A percentile compares a stretch with the other conserved stretches of the same genome.
Evolutionary conservation across 2,888 invertebrate species (phyloP).

Genomic region (Drosophila anomelani): DNA sequence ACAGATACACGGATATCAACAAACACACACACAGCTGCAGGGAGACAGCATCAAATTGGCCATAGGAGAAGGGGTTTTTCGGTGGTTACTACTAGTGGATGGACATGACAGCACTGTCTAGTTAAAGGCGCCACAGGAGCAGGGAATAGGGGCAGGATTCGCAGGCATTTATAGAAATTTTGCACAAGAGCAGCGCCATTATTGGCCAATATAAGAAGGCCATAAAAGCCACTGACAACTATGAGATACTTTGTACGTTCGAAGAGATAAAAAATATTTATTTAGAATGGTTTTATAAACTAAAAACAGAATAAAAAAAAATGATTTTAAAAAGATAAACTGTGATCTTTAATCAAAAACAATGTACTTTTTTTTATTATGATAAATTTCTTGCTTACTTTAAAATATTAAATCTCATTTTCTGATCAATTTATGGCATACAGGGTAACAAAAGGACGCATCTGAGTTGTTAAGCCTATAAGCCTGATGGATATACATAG

Average conservation of each 20-base stretch:
- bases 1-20: slow-evolving; percentile 35
- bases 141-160: not conserved
- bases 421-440: too few relatives aligned
- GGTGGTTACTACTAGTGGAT: slow-evolving; percentile 1
- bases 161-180: slow-evolving; percentile 69
- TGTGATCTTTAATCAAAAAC: too few relatives aligned
- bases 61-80: slow-evolving; percentile 17
- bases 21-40: slow-evolving; percentile 9
- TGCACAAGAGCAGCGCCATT: slow-evolving; percentile 53
- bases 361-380: too few relatives aligned
- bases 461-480: slow-evolving; percentile 42
- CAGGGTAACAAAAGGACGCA: not conserved
- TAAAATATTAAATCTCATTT: too few relatives aligned
- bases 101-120: slow-evolving; percentile 32
- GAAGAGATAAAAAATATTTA: not conserved
- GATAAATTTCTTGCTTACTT: too few relatives aligned
- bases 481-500: slow-evolving; percentile 67
- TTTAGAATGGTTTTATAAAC: not conserved
- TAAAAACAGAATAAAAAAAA: too few relatives aligned
- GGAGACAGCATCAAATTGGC: slow-evolving; percentile 61
- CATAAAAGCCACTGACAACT: not conserved
- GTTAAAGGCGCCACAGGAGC: slow-evolving; percentile 25
- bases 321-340: too few relatives aligned
- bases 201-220: slow-evolving; percentile 4
- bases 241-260: not conserved